Base-by-base conservation (phyloP, 1,140 invertebrate genomes). In the Drosophila santomea region DNA sequence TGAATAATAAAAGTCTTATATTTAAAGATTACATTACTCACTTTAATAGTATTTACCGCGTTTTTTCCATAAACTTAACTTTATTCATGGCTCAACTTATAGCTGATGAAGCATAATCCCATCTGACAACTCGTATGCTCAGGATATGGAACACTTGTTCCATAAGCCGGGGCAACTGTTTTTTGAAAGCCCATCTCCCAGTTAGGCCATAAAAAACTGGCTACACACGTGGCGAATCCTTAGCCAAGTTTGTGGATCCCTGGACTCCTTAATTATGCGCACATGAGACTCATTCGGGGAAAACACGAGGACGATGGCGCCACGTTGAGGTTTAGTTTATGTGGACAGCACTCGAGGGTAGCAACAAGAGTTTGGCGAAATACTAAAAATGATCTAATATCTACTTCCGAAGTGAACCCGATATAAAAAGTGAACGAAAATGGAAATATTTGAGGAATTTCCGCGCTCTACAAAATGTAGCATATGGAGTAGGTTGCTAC, bases 181-280 rank as follows among this genome's bases (percentile, higher is more conserved):
- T 44, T 43, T 17, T 20, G n/a, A 11, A 28, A 8, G 17, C 39
- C 28, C 32, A 67, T 54, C 61, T 55, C 63, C 61, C 67, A 56
- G 36, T 14, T 39, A 68, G 50, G 32, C 14, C 67, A 71, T 71
- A 71, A 67, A 68, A 67, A 44, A 55, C 38, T 48, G 3, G n/a
- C 39, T 41, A 6, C 32, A 59, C 15, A 48, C 14, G 43, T 43
- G 20, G 47, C 7, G n/a, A 41, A 57, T 64, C 62, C 62, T 64
- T 64, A 61, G 41, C 62, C n/a, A 58, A 41, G 25, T 48, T 47
- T 45, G n/a, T 12, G 36, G 66, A 44, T 69, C 51, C 44, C 51
- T 36, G 15, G 35, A 8, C 48, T 71, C 74, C 56, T 74, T 78
- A 73, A 78, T 79, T 79, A 79, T 78, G 74, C 68, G 56, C 75